phyloP scores from a whole-genome alignment of 2,113 vertebrate species.

The Boulengeromyrus knoepffleri region DNA sequence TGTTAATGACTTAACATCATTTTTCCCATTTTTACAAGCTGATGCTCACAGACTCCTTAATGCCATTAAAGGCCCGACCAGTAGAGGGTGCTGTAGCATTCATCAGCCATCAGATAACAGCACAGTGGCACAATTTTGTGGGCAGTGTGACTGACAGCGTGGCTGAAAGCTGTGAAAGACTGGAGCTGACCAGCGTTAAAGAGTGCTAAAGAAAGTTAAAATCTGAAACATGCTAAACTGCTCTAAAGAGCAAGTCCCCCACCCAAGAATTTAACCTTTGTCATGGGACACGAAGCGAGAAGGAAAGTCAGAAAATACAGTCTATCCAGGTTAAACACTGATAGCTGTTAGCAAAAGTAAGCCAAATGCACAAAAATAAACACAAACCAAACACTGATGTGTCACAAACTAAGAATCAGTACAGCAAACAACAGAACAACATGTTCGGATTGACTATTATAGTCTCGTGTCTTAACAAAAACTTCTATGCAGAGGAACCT shows the following conservation, averaged over 20 bases:
- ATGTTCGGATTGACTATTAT: neutral
- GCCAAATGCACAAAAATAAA: neutral
- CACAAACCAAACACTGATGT: neutral
- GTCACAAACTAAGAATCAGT: neutral
- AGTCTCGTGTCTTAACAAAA: neutral
- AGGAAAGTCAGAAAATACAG: neutral
- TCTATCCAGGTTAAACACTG: neutral
- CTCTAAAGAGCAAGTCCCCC: slow-evolving; percentile 39
- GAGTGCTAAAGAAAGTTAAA: slow-evolving; percentile 40
- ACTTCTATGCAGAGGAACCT: neutral
- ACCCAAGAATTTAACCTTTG: neutral
- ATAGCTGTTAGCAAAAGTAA: neutral
- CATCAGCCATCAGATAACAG: neutral
- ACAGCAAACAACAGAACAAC: neutral
- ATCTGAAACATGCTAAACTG: slow-evolving; percentile 51
- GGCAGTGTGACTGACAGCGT: neutral
- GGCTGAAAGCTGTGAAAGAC: slow-evolving; percentile 18
- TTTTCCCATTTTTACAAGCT: neutral
- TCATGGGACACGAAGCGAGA: neutral
- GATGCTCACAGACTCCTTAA: neutral
- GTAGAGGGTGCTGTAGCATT: slow-evolving; percentile 33
- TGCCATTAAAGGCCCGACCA: slow-evolving; percentile 14
- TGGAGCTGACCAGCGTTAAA: slow-evolving; percentile 19
- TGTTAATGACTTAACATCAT: neutral
- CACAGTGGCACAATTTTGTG: neutral